These are phyloP conservation scores for Menidia menidia DNA, from an alignment of 2,797 vertebrate species.

Conservation along the genomic window DNA sequence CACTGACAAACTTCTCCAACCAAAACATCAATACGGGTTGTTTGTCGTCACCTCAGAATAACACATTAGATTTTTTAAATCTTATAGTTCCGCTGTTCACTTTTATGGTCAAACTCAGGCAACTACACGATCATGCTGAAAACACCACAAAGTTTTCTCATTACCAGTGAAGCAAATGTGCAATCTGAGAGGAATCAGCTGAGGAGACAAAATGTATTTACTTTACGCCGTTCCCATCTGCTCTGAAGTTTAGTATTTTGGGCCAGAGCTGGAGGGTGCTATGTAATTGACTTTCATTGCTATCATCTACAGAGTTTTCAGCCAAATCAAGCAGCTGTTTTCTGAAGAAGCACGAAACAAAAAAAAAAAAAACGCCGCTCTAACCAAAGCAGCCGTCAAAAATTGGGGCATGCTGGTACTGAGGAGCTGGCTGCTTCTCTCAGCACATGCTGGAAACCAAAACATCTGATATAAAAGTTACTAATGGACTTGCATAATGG, in stretches of 20 bases:
- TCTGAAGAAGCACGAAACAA: neutral
- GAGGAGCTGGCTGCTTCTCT: neutral
- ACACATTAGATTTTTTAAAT: too few species aligned
- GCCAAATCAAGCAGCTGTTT: slow-evolving; percentile 6
- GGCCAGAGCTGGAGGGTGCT: neutral
- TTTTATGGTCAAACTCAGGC: too few species aligned
- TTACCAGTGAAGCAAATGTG: neutral
- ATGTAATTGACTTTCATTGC: neutral
- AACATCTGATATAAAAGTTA: neutral
- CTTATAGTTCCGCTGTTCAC: too few species aligned
- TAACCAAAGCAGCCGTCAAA: slow-evolving; percentile 6
- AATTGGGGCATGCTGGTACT: slow-evolving; percentile 1
- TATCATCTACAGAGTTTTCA: neutral
- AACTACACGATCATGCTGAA: neutral
- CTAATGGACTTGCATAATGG: neutral
- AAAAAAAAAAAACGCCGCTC: neutral
- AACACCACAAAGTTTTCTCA: neutral
- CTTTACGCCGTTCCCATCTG: neutral
- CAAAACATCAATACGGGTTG: neutral
- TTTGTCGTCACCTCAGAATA: neutral
- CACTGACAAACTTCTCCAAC: neutral
- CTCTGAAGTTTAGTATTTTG: neutral
- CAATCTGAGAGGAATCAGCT: neutral
- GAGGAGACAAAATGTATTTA: neutral
- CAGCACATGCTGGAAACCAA: neutral